Evolutionary conservation across 1,140 invertebrate species (phyloP), one percentile per base, ranked within the genome.

Genomic region (Antheraea pernyi): DNA sequence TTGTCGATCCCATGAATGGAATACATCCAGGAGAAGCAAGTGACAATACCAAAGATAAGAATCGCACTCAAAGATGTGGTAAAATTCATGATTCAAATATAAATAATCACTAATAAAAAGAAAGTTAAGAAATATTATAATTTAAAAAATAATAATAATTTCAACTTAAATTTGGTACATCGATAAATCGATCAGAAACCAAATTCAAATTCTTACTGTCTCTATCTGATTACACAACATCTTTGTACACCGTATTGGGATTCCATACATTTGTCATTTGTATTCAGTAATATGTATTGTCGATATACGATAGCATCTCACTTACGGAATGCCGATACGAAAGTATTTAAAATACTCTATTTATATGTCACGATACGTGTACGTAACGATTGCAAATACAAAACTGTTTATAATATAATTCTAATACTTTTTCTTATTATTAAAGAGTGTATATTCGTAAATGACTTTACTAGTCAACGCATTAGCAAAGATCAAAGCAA

Each of bases 281-380:
- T 74, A 80, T 83, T 81, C 74, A 60, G 66, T 70, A 68, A 68
- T 76, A 69, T 65, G 66, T 77, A 67, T 77, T 75, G 67, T 65
- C 68, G 73, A 74, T 74, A 73, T 70, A 63, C 71, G 84, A 88
- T 88, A 84, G 67, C 77, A 88, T 88, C 84, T 84, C 78, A 77
- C 75, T 80, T 83, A 86, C 80, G 82, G 78, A 83, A 82, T 76
- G 72, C 59, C 76, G 78, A 82, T 81, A 71, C 70, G 80, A 84
- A 85, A 85, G 81, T 82, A 71, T 79, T 73, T 19, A 59, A 62
- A 59, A 78, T 73, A 64, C 36, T 68, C 37, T 19, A 19, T 19
- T 80, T 64, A 77, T 6, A 70, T 13, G 11, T 18, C 8, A 71
- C 76, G 77, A 74, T 58, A 73, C 72, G 78, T 19, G 0, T 16